phyloP scores from a whole-genome alignment of 2,797 vertebrate genomes.

The Phalloptychus januarius region DNA sequence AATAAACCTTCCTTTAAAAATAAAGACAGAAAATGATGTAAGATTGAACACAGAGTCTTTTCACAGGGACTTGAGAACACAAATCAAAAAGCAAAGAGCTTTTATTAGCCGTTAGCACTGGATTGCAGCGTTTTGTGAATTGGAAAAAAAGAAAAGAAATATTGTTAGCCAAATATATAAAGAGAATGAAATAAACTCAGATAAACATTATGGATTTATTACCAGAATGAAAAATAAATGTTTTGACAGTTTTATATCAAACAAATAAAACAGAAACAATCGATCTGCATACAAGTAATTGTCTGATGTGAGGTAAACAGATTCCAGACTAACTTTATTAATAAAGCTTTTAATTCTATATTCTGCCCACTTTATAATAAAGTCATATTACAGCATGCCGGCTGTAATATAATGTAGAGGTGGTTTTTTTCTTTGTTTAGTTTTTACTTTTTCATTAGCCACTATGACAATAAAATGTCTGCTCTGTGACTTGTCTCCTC shows the following conservation, averaged over 20 bases:
- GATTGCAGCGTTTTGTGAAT: neutral
- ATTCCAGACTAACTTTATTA: neutral
- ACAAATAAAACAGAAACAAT: neutral
- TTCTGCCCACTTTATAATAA: neutral
- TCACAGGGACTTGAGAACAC: neutral
- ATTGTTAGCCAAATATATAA: neutral
- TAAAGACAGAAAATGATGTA: neutral
- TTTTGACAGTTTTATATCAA: neutral
- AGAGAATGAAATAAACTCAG: neutral
- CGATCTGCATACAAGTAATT: neutral
- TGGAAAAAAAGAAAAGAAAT: neutral
- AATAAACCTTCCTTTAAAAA: neutral
- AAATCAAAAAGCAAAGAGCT: neutral
- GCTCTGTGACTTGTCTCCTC: neutral
- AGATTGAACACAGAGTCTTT: neutral
- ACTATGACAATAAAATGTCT: neutral
- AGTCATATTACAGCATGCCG: neutral
- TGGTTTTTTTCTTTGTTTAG: neutral
- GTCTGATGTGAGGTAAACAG: neutral
- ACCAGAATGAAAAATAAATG: neutral
- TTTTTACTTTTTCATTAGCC: neutral
- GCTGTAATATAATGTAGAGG: neutral
- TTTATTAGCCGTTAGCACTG: neutral
- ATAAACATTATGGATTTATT: neutral
- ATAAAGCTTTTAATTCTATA: neutral